These are phyloP conservation scores for Drosophila subsilvestris DNA, from an alignment of 2,888 invertebrate genomes.

Conservation along the genomic window DNA sequence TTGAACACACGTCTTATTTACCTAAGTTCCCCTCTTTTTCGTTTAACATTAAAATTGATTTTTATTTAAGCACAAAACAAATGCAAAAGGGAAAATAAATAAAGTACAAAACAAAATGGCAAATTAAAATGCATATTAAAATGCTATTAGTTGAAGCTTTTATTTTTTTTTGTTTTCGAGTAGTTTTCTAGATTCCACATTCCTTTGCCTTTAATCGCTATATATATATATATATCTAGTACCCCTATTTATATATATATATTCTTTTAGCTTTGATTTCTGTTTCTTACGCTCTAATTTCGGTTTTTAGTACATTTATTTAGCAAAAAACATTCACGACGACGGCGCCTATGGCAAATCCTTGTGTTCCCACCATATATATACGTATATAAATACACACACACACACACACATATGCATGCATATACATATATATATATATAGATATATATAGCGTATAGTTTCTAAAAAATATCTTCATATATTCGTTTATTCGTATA, in stretches of 20 bases:
- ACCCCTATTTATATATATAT: slow-evolving; percentile 15
- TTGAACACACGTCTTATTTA: slow-evolving; percentile 19
- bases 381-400: slow-evolving; percentile 24
- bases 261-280: slow-evolving; percentile 28
- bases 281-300: slow-evolving; percentile 15
- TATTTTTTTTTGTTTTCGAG: slow-evolving; percentile 1
- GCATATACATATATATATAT: slow-evolving; percentile 26
- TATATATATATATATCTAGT: slow-evolving; percentile 36
- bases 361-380: slow-evolving; percentile 38
- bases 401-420: slow-evolving; percentile 41
- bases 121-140: slow-evolving; percentile 24
- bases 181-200: slow-evolving; percentile 31
- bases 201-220: slow-evolving; percentile 32
- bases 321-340: slow-evolving; percentile 57
- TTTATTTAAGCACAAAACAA: slow-evolving; percentile 25
- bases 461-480: slow-evolving; percentile 73
- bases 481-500: slow-evolving; percentile 37
- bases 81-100: slow-evolving; percentile 22
- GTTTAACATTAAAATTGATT: slow-evolving; percentile 26
- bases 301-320: slow-evolving; percentile 64
- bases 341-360: slow-evolving; percentile 76
- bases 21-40: not conserved
- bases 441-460: slow-evolving; percentile 53
- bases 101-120: slow-evolving; percentile 21
- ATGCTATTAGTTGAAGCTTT: slow-evolving; percentile 2